These are phyloP conservation scores for Bos taurus DNA, from an alignment of 2,113 vertebrate species.

Conservation along the genomic window ARS-UCD2.0 NC_037337.1:37612501-37613000, in stretches of 20 bases:
- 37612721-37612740: not conserved
- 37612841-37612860: not conserved
- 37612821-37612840: not conserved
- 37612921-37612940: not conserved
- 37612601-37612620: not conserved
- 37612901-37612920: not conserved
- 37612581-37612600: constrained; percentile 14
- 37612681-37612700: not conserved
- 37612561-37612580: not conserved
- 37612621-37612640: not conserved
- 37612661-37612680: not conserved
- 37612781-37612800: not conserved
- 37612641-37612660: not conserved
- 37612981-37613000: not conserved
- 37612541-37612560: constrained; percentile 1
- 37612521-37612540: not conserved
- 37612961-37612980: not conserved
- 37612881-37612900: not conserved
- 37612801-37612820: not conserved
- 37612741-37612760: not conserved
- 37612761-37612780: constrained; percentile 3
- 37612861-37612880: not conserved
- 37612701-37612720: constrained; percentile 6
- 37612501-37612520: not conserved
- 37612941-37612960: not conserved